phyloP scores from a whole-genome alignment of 2,797 vertebrate genomes.

The Cryptoprocta ferox region DNA sequence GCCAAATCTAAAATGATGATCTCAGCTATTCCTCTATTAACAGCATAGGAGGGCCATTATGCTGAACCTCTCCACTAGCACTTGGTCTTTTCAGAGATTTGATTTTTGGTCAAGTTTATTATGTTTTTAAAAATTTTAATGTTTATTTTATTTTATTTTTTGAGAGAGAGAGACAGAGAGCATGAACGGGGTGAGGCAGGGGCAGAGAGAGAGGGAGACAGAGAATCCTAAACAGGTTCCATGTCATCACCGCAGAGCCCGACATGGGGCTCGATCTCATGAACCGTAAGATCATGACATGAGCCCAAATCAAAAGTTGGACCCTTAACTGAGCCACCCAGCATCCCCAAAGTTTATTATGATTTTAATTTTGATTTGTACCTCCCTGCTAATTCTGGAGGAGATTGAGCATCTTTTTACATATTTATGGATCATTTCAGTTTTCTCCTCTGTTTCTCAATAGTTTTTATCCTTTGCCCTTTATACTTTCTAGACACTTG shows the following conservation, averaged over 20 bases:
- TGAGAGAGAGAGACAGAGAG: too few species aligned
- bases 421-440: neutral
- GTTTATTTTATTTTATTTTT: too few species aligned
- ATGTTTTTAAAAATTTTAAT: too few species aligned
- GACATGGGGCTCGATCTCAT: too few species aligned
- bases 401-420: neutral
- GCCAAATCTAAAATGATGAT: neutral
- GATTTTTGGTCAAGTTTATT: neutral
- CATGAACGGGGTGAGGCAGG: too few species aligned
- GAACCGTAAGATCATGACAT: too few species aligned
- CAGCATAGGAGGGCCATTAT: accelerated
- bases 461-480: neutral
- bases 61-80: neutral
- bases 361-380: neutral
- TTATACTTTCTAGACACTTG: neutral
- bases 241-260: too few species aligned
- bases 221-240: too few species aligned
- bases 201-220: too few species aligned
- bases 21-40: neutral
- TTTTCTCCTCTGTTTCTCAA: neutral
- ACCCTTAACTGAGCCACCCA: too few species aligned
- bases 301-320: too few species aligned
- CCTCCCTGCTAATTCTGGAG: neutral
- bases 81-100: neutral
- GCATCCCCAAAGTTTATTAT: neutral